Percentiles rank a stretch among this genome's conserved stretches.
These are phyloP conservation scores for Acholoe squamosa DNA, from an alignment of 2,888 invertebrate genomes.

Conservation along the genomic window DNA sequence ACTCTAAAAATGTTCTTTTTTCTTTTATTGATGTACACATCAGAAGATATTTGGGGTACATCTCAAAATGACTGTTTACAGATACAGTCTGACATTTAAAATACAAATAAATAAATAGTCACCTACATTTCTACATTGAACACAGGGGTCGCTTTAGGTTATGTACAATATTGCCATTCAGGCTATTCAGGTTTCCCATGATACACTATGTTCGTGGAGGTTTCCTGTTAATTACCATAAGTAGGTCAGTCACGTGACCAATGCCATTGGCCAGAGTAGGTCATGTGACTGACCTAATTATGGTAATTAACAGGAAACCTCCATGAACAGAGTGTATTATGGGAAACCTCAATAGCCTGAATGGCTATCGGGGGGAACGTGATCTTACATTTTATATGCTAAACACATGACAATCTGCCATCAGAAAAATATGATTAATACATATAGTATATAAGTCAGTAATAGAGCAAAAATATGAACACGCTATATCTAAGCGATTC, in stretches of 20 bases:
- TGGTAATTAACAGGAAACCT: too few species aligned
- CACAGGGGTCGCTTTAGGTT: slow-evolving; percentile 55
- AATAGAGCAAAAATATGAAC: slow-evolving; percentile 12
- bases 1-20: background rate
- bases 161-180: slow-evolving; percentile 52
- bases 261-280: too few species aligned
- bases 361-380: slow-evolving; percentile 21
- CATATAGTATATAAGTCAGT: background rate
- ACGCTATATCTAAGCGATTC: slow-evolving; percentile 46
- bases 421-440: slow-evolving; percentile 21
- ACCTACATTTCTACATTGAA: slow-evolving; percentile 29
- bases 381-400: background rate
- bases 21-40: slow-evolving; percentile 37
- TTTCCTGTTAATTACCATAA: too few species aligned
- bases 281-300: too few species aligned
- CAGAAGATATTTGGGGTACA: background rate
- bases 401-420: background rate
- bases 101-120: slow-evolving; percentile 5
- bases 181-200: too few species aligned
- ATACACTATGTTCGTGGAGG: too few species aligned
- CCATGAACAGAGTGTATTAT: too few species aligned
- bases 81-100: background rate
- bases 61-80: slow-evolving; percentile 2
- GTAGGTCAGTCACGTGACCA: too few species aligned
- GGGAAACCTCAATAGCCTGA: too few species aligned